Evolutionary conservation across 2,888 invertebrate genomes (phyloP).

Genomic region (Epiblema foenella): DNA sequence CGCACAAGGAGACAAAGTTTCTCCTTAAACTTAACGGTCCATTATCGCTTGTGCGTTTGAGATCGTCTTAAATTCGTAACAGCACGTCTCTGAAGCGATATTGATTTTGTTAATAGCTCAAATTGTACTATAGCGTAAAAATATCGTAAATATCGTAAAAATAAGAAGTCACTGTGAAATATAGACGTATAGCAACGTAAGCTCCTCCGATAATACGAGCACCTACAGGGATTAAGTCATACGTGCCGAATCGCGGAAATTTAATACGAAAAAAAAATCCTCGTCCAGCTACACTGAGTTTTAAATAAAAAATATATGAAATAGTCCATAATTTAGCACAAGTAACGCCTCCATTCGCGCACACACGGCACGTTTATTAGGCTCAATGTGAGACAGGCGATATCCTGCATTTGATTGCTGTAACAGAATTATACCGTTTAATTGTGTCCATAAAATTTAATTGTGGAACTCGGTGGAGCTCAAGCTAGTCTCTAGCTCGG

Average conservation of each 20-base stretch:
- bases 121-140: constrained; percentile 29
- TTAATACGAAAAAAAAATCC: constrained; percentile 38
- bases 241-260: constrained; percentile 43
- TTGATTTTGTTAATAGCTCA: constrained; percentile 38
- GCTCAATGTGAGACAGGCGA: constrained; percentile 57
- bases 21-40: too few species aligned
- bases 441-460: constrained; percentile 41
- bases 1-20: too few species aligned
- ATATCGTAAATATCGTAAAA: constrained; percentile 40
- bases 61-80: neutral
- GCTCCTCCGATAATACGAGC: constrained; percentile 45
- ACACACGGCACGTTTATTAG: constrained; percentile 62
- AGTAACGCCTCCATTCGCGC: constrained; percentile 63
- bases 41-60: too few species aligned
- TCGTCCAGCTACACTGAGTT: constrained; percentile 35
- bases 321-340: constrained; percentile 61
- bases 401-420: constrained; percentile 65
- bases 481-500: constrained; percentile 18
- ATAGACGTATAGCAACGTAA: constrained; percentile 44
- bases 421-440: constrained; percentile 41
- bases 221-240: constrained; percentile 43
- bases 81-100: neutral
- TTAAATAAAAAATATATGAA: constrained; percentile 53
- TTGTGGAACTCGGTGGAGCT: constrained; percentile 7
- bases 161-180: constrained; percentile 41